These are phyloP conservation scores for Hystrix brachyura DNA, from an alignment of 2,113 vertebrate species.

Conservation along the genomic window DNA sequence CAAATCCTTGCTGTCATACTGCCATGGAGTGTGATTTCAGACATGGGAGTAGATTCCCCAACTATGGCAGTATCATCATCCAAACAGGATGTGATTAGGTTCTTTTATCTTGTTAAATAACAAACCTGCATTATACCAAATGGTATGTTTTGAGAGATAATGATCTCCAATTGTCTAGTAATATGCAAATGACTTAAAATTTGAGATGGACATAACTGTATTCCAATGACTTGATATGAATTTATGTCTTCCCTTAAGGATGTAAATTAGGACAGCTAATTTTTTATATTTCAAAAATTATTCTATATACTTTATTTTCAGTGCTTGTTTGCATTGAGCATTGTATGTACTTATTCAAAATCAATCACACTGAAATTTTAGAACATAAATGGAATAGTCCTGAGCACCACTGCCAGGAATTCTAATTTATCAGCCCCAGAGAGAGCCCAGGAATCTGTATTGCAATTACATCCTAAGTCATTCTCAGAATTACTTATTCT, in stretches of 20 bases:
- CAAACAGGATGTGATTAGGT: neutral
- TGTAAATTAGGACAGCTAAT: neutral
- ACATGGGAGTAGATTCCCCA: neutral
- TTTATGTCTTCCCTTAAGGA: neutral
- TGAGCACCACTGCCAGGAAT: neutral
- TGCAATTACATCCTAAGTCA: neutral
- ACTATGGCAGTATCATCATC: fast-evolving
- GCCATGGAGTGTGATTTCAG: neutral
- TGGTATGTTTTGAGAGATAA: neutral
- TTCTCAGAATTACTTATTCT: neutral
- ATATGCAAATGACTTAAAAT: neutral
- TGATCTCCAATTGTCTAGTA: neutral
- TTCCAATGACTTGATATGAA: neutral
- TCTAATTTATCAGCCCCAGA: neutral
- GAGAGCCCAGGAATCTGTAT: neutral
- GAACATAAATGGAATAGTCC: neutral
- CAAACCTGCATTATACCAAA: neutral
- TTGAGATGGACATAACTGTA: neutral
- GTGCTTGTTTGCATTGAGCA: neutral
- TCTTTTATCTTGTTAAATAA: neutral
- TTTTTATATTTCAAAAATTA: neutral
- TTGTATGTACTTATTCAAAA: neutral
- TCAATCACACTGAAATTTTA: neutral
- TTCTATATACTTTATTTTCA: neutral
- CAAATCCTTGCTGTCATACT: neutral